Base-by-base conservation (phyloP, 64 coral and sea anemone species). In the Anthopleura sola region DNA sequence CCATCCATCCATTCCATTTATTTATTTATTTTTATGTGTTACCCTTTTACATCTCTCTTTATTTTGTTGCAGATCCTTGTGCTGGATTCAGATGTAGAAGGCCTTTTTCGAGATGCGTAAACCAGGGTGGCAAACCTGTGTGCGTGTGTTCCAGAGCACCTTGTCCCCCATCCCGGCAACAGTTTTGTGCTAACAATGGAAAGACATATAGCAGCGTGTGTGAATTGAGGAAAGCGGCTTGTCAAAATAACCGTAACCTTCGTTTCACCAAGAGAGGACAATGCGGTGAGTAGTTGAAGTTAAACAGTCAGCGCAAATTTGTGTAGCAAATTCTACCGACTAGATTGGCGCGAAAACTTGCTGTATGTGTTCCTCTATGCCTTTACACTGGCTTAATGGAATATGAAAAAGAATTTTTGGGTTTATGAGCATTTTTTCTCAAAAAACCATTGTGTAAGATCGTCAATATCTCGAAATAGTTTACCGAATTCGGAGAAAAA, bases 231-330 rank as follows among this genome's bases (percentile, higher is more conserved):
- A 14, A 83, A 46, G 80, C 80, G 14, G 14, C 80, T 46, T 83
- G 80, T 56, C 47, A 55, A 83, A 31, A 26, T 20, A 24, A 33
- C 28, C 53, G 5, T 3, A 33, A 51, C 33, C 23, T 83, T 31
- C 32, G 33, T 12, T 9, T 23, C 24, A 24, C 6, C 7, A 83
- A 51, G 7, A 14, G 6, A 51, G 80, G 80, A 51, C n/a, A 31
- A 16, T 83, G 80, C 32, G 49, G 80, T 83, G 32, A 83, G 48
- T 83, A 51, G n/a, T n/a, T n/a, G n/a, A n/a, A n/a, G n/a, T n/a
- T n/a, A n/a, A n/a, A n/a, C n/a, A n/a, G n/a, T n/a, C n/a, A n/a
- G n/a, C n/a, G n/a, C n/a, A n/a, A n/a, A n/a, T n/a, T n/a, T n/a
- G n/a, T n/a, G n/a, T n/a, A n/a, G n/a, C n/a, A n/a, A n/a, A n/a